Evolutionary conservation across 2,888 invertebrate genomes (phyloP).

Genomic region (Philhelius pedissequus): DNA sequence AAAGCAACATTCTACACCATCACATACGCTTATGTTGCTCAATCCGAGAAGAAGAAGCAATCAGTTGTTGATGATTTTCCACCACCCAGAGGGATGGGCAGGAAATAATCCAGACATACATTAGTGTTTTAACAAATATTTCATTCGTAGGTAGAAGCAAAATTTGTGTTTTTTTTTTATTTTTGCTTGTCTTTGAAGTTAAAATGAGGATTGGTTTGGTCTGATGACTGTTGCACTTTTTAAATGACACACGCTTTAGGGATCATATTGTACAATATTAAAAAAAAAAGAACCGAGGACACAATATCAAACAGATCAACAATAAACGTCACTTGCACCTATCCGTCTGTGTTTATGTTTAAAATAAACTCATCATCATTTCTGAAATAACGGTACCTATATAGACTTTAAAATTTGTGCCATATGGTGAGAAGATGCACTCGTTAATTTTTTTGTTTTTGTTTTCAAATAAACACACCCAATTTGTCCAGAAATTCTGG

Average conservation of each 20-base stretch:
- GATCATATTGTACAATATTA: slow-evolving; percentile 10
- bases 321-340: slow-evolving; percentile 41
- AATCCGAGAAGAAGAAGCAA: slow-evolving; percentile 14
- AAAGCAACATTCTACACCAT: slow-evolving; percentile 29
- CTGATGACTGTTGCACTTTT: slow-evolving; percentile 49
- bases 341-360: slow-evolving; percentile 62
- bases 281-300: neutral
- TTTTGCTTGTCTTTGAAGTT: neutral
- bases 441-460: slow-evolving; percentile 10
- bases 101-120: slow-evolving; percentile 67
- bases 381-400: neutral
- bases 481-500: slow-evolving; percentile 42
- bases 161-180: neutral
- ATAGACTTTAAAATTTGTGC: neutral
- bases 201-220: slow-evolving; percentile 39
- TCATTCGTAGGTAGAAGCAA: slow-evolving; percentile 36
- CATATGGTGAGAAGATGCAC: slow-evolving; percentile 33
- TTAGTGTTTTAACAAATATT: slow-evolving; percentile 40
- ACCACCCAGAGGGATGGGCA: slow-evolving; percentile 60
- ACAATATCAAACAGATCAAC: slow-evolving; percentile 8
- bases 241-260: slow-evolving; percentile 26
- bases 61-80: slow-evolving; percentile 22
- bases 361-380: slow-evolving; percentile 60
- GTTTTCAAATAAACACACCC: slow-evolving; percentile 49
- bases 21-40: slow-evolving; percentile 24